Conservation (phyloP, 2,888 invertebrate genomes). For the Nemotelus pantherinus region DNA sequence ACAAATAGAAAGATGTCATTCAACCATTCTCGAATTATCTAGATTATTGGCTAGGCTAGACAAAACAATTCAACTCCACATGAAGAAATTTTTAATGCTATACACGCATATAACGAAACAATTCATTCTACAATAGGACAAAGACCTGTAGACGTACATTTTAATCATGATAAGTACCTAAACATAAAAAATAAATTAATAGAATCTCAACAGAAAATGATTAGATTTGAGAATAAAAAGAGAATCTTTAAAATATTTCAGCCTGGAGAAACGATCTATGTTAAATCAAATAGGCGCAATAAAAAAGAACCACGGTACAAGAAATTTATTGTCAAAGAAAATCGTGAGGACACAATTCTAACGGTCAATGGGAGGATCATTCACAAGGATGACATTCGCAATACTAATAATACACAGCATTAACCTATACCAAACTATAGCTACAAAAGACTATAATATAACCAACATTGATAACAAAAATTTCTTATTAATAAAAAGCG, state of each 20-base stretch:
- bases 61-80: background rate
- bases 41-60: rapidly evolving
- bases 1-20: no score
- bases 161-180: background rate
- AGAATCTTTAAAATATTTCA: background rate
- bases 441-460: no score
- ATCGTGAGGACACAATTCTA: conserved; percentile 19
- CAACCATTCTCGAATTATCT: no score
- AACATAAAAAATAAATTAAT: background rate
- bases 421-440: no score
- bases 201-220: background rate
- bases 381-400: conserved; percentile 1
- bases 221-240: background rate
- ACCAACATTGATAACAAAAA: no score
- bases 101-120: background rate
- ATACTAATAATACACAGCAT: conserved; percentile 53
- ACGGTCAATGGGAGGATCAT: background rate
- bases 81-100: background rate
- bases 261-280: background rate
- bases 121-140: background rate
- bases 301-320: background rate
- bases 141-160: background rate
- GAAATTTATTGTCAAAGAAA: background rate
- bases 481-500: no score
- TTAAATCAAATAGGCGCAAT: background rate